Conservation (phyloP, 2,888 invertebrate genomes). For the Criorhina ranunculi region DNA sequence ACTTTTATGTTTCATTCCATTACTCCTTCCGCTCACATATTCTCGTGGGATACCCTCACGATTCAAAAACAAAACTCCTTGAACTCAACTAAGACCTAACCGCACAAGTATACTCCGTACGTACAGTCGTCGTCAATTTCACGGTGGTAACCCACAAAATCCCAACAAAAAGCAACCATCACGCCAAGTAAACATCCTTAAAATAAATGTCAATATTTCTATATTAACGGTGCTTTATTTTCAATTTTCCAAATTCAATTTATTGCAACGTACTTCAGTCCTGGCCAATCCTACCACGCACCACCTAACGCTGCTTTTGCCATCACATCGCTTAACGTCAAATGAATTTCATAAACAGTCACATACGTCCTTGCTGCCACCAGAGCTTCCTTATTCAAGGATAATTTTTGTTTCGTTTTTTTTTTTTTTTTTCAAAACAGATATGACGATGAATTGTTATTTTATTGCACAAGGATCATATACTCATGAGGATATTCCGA, state of each 20-base stretch:
- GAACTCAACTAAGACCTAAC: background rate
- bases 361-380: constrained; percentile 20
- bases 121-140: constrained; percentile 40
- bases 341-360: constrained; percentile 58
- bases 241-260: constrained; percentile 73
- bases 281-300: background rate
- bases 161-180: constrained; percentile 21
- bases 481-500: background rate
- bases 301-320: constrained; percentile 9
- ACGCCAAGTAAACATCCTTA: constrained; percentile 21
- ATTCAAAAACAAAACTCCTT: too few species aligned
- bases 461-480: constrained; percentile 66
- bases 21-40: background rate
- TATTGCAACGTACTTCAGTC: constrained; percentile 19
- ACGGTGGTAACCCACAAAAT: constrained; percentile 36
- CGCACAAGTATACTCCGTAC: background rate
- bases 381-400: constrained; percentile 39
- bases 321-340: constrained; percentile 44
- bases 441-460: constrained; percentile 73
- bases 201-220: constrained; percentile 66
- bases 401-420: constrained; percentile 50
- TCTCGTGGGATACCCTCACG: background rate
- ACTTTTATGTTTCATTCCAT: constrained; percentile 3
- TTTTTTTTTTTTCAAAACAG: constrained; percentile 53
- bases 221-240: constrained; percentile 70